Percentiles rank a stretch among this genome's conserved stretches.
Evolutionary conservation across 2,797 vertebrate genomes (phyloP).

Genomic region (Anas bahamensis): DNA sequence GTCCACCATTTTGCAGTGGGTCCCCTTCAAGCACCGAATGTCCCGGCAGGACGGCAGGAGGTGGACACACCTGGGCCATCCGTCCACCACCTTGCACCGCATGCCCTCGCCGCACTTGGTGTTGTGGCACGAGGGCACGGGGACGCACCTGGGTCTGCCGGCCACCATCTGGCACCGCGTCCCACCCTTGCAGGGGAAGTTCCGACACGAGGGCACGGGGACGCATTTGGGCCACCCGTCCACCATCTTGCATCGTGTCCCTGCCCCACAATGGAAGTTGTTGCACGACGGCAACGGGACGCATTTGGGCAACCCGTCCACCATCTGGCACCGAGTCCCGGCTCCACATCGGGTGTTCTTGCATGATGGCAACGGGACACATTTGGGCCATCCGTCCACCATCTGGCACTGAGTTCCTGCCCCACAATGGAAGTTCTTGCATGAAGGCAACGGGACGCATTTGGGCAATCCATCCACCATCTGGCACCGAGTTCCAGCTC

Average conservation of each 20-base stretch:
- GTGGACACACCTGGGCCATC: not conserved
- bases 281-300: rapidly evolving
- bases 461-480: not conserved
- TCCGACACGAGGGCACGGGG: not conserved
- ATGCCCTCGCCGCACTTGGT: not conserved
- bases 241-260: not conserved
- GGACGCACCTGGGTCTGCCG: not conserved
- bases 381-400: not conserved
- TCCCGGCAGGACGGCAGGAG: not conserved
- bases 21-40: not conserved
- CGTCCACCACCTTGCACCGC: not conserved
- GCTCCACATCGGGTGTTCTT: rapidly evolving
- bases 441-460: rapidly evolving
- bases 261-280: rapidly evolving
- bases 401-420: not conserved
- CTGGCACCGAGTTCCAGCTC: rapidly evolving
- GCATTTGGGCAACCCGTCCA: rapidly evolving
- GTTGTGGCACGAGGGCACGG: not conserved
- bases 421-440: not conserved
- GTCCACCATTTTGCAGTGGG: not conserved
- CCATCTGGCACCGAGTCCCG: not conserved
- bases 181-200: not conserved
- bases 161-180: not conserved
- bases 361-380: rapidly evolving
- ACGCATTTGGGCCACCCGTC: not conserved